These are phyloP conservation scores for Hyla sarda DNA, from an alignment of 2,113 vertebrate genomes.

Conservation along the genomic window DNA sequence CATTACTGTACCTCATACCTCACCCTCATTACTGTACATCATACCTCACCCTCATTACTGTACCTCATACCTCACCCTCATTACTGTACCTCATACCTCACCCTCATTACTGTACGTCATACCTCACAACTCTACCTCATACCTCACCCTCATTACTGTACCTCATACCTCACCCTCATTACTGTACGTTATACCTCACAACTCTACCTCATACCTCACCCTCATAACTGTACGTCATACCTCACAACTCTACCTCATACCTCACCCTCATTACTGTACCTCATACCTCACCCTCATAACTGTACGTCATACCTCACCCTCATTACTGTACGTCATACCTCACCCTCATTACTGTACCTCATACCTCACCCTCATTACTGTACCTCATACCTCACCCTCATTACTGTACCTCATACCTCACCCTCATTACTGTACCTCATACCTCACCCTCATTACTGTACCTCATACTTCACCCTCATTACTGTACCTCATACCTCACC, in stretches of 20 bases:
- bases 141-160: neutral
- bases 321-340: too few species aligned
- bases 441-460: neutral
- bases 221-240: too few species aligned
- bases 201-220: too few species aligned
- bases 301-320: too few species aligned
- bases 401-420: neutral
- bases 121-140: neutral
- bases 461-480: slow-evolving; percentile 17
- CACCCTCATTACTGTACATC: neutral
- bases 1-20: neutral
- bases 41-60: neutral
- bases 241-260: neutral
- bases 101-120: too few species aligned
- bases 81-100: neutral
- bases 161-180: too few species aligned
- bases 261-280: too few species aligned
- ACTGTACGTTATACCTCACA: too few species aligned
- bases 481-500: neutral
- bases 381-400: neutral
- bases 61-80: neutral
- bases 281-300: too few species aligned
- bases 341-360: too few species aligned
- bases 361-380: too few species aligned
- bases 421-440: neutral